A percentile compares a stretch with the other conserved stretches of the same genome.
Evolutionary conservation across 1,140 invertebrate species (phyloP).

Genomic region (Idris sp.): DNA sequence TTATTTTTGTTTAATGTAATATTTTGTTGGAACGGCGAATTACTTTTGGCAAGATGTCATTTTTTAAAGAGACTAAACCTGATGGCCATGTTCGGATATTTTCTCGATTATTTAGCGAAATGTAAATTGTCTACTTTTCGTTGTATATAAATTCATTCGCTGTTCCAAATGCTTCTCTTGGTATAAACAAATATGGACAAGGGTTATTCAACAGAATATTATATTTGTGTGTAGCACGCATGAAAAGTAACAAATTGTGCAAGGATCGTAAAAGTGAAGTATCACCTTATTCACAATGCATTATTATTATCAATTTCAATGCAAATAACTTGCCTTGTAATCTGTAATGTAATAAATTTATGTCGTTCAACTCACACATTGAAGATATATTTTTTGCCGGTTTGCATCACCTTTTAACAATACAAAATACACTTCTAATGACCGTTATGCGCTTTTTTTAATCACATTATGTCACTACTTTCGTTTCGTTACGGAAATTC

Average conservation of each 20-base stretch:
- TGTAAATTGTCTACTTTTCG: too few relatives aligned
- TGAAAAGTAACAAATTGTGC: constrained; percentile 36
- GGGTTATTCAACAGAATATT: constrained; percentile 7
- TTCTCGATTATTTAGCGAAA: too few relatives aligned
- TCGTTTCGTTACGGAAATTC: constrained; percentile 12
- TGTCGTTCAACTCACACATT: constrained; percentile 3
- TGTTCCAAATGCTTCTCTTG: too few relatives aligned
- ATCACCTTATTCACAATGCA: constrained; percentile 26
- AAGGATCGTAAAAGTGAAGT: constrained; percentile 35
- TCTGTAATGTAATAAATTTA: constrained; percentile 41
- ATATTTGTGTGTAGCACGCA: neutral
- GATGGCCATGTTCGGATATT: too few relatives aligned
- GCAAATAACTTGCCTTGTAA: constrained; percentile 45
- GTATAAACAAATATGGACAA: too few relatives aligned
- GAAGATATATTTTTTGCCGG: constrained; percentile 26
- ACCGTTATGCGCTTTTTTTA: constrained; percentile 4
- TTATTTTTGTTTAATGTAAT: too few relatives aligned
- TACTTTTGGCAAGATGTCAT: too few relatives aligned
- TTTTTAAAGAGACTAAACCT: too few relatives aligned
- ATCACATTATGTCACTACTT: constrained; percentile 13
- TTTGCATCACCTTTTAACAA: constrained; percentile 26
- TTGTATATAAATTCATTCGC: too few relatives aligned
- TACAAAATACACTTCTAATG: constrained; percentile 19
- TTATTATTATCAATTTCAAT: constrained; percentile 37
- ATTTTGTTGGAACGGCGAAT: too few relatives aligned